These are phyloP conservation scores for Urosaurus nigricauda DNA, from an alignment of 2,797 vertebrate genomes.

Conservation along the genomic window DNA sequence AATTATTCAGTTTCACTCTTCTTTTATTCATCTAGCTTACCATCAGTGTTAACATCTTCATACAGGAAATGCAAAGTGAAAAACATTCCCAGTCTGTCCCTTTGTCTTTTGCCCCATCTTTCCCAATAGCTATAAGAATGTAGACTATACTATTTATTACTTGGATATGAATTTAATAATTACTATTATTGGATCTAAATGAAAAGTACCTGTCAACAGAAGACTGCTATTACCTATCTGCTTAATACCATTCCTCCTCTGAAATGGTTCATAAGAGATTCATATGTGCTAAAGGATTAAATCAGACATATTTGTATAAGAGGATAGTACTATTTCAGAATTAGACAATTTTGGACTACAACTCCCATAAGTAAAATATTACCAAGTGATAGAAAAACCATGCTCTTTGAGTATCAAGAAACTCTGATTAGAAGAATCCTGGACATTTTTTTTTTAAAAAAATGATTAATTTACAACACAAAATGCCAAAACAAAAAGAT, in stretches of 20 bases:
- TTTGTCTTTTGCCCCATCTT: background rate
- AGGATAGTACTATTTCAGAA: background rate
- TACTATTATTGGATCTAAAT: background rate
- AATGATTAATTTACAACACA: no score
- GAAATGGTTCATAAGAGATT: background rate
- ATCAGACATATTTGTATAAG: no score
- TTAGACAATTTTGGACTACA: background rate
- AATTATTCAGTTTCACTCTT: conserved; percentile 36
- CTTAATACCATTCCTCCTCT: background rate
- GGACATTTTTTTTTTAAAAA: no score
- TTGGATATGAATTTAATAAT: background rate
- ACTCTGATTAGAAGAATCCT: background rate
- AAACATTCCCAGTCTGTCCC: background rate
- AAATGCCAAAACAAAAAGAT: no score
- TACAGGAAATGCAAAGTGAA: conserved; percentile 1
- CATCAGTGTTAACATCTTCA: background rate
- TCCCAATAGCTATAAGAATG: background rate
- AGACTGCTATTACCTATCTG: background rate
- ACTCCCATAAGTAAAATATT: background rate
- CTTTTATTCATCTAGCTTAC: conserved; percentile 21
- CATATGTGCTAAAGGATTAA: background rate
- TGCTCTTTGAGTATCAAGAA: background rate
- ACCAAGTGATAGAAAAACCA: no score
- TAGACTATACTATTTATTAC: background rate
- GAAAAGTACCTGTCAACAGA: conserved; percentile 6